Base-by-base conservation (phyloP, 2,797 vertebrate genomes). In the Chlorospingus flavigularis region DNA sequence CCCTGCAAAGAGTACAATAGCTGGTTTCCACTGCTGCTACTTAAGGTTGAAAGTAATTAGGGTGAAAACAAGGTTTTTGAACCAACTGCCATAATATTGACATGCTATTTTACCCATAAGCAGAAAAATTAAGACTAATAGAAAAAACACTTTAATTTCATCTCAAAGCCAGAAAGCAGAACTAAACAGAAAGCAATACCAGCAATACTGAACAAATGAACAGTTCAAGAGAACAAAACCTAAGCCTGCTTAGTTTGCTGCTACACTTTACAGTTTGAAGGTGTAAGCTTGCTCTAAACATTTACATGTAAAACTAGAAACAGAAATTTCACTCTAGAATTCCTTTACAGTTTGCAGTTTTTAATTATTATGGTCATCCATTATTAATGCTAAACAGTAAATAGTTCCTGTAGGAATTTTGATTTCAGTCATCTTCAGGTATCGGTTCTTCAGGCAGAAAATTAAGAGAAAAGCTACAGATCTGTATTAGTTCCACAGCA, bases 1-100 rank as follows among this genome's bases (percentile, higher is more conserved):
- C 10, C 98, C 98, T 98, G 94, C 51, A 95, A 98, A 47, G 65
- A 94, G 63, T 2, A 80, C 14, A 92, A 90, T n/a, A 89, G 20
- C 14, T 77, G 54, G 39, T 87, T 89, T 93, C 51, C 80, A 25
- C n/a, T 74, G 37, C 40, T 86, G 31, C 58, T 45, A 43, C 37
- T 53, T 8, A 75, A 13, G 4, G 17, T 37, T 78, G 35, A 53
- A 30, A 79, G 26, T n/a, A 83, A 86, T 84, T 39, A 71, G 8
- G 11, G 18, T 28, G 24, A 51, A 94, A 89, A 65, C 35, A 89
- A 40, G 9, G 8, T 28, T 62, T 48, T 65, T 60, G 40, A 94
- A 45, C 12, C 4, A 11, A 63, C 23, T 23, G 10, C 10, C 40
- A 3, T n/a, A 68, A 43, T n/a, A 80, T 1, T 18, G 30, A 45